Evolutionary conservation across 2,113 vertebrate genomes (phyloP).

Genomic region (Seriola aureovittata): DNA sequence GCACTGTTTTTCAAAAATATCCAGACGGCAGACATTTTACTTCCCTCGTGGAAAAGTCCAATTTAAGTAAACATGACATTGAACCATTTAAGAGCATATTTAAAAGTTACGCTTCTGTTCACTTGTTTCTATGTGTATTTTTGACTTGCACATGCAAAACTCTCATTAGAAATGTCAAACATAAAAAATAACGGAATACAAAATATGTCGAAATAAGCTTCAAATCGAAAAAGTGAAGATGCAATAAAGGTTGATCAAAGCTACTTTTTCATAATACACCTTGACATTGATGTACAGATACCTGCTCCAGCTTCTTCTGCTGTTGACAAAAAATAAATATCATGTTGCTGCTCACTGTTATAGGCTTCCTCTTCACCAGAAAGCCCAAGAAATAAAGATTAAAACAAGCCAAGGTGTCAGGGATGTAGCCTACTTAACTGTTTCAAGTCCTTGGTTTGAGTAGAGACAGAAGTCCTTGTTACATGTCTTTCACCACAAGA

Average conservation of each 20-base stretch:
- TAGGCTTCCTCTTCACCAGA: neutral
- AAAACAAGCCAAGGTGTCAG: neutral
- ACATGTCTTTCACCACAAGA: neutral
- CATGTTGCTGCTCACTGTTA: neutral
- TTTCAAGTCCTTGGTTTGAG: neutral
- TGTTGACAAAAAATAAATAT: neutral
- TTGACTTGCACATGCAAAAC: neutral
- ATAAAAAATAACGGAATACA: neutral
- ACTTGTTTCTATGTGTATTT: neutral
- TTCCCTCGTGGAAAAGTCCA: neutral
- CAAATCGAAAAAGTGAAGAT: neutral
- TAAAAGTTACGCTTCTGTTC: neutral
- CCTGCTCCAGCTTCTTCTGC: neutral
- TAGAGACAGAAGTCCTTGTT: no score
- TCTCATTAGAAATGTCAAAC: neutral
- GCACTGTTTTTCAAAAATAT: constrained; percentile 30
- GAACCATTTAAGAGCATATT: neutral
- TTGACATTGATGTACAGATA: neutral
- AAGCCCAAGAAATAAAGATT: neutral
- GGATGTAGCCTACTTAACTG: neutral
- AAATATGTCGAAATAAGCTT: neutral
- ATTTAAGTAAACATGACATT: neutral
- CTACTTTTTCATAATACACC: neutral
- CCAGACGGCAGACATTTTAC: neutral
- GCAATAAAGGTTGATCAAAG: neutral